A percentile compares a stretch with the other conserved stretches of the same genome.
These are phyloP conservation scores for Tenualosa thibaudeaui DNA, from an alignment of 2,797 vertebrate genomes.

Conservation along the genomic window DNA sequence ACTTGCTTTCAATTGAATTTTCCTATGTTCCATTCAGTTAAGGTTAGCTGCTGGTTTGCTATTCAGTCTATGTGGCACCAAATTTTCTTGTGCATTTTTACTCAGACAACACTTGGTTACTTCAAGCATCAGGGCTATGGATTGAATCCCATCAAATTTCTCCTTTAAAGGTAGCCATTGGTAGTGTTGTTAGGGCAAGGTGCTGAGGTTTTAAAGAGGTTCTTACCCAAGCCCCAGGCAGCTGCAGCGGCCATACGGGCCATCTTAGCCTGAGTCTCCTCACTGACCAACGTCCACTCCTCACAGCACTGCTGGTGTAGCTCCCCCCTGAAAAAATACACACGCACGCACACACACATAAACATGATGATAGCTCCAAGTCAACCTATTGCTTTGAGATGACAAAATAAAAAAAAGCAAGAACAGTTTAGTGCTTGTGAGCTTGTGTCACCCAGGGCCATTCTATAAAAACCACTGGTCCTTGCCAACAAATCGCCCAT, in stretches of 20 bases:
- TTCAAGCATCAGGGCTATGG: no score
- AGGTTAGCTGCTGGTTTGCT: no score
- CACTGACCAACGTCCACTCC: conserved; percentile 94
- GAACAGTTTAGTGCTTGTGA: not conserved
- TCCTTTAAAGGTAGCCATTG: not conserved
- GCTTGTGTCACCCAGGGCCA: not conserved
- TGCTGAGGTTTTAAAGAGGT: not conserved
- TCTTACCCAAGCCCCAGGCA: conserved; percentile 93
- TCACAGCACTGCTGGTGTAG: conserved; percentile 98
- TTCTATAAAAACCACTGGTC: not conserved
- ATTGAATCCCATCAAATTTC: no score
- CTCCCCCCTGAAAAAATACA: conserved; percentile 84
- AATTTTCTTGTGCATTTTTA: no score
- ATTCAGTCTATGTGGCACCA: no score
- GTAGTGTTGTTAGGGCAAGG: not conserved
- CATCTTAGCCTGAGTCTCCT: conserved; percentile 98
- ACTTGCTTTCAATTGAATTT: no score
- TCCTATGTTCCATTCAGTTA: no score
- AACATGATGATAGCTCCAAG: not conserved
- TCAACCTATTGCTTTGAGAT: not conserved
- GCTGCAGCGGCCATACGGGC: conserved; percentile 98
- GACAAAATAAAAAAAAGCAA: not conserved
- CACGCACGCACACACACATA: not conserved
- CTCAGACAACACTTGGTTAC: no score
- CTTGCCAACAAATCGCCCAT: not conserved